Percentiles rank a stretch among this genome's conserved stretches.
phyloP scores from a whole-genome alignment of 2,888 invertebrate species.

The Lasioglossum lativentre region DNA sequence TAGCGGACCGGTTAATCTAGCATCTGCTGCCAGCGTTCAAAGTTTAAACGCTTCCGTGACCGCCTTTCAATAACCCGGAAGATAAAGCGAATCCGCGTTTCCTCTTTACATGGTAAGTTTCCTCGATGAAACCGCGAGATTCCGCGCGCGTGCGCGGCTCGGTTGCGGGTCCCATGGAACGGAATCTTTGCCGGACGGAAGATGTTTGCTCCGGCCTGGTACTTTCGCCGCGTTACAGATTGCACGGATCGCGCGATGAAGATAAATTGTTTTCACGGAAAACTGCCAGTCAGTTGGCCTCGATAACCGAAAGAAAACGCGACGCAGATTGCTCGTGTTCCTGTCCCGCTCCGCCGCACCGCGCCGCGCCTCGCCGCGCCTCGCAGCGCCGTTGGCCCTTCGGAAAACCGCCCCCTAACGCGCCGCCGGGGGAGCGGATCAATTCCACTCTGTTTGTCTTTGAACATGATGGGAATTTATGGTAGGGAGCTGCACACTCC shows the following conservation, averaged over 20 bases:
- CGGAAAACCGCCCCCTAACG: neutral
- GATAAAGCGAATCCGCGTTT: conserved; percentile 11
- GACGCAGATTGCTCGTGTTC: conserved; percentile 29
- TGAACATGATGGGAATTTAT: conserved; percentile 73
- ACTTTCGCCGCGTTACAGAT: conserved; percentile 21
- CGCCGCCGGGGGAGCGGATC: conserved; percentile 69
- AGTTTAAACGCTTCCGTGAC: conserved; percentile 1
- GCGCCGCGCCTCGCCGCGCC: too few relatives aligned
- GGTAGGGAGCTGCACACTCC: conserved; percentile 45
- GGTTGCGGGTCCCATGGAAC: neutral
- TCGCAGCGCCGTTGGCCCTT: neutral
- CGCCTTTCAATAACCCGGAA: conserved; percentile 18
- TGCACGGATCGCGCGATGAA: conserved; percentile 37
- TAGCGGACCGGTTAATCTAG: conserved; percentile 13
- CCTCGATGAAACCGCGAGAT: neutral
- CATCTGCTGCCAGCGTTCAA: neutral
- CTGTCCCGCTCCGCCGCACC: neutral
- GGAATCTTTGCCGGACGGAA: conserved; percentile 12
- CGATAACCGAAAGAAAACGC: conserved; percentile 47
- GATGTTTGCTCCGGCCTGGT: conserved; percentile 31
- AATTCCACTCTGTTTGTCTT: conserved; percentile 75
- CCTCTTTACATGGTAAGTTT: conserved; percentile 5
- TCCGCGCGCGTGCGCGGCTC: neutral
- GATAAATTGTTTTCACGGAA: conserved; percentile 55
- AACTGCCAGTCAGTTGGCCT: conserved; percentile 22